These are phyloP conservation scores for Carcina quercana DNA, from an alignment of 2,888 invertebrate genomes.

Conservation along the genomic window DNA sequence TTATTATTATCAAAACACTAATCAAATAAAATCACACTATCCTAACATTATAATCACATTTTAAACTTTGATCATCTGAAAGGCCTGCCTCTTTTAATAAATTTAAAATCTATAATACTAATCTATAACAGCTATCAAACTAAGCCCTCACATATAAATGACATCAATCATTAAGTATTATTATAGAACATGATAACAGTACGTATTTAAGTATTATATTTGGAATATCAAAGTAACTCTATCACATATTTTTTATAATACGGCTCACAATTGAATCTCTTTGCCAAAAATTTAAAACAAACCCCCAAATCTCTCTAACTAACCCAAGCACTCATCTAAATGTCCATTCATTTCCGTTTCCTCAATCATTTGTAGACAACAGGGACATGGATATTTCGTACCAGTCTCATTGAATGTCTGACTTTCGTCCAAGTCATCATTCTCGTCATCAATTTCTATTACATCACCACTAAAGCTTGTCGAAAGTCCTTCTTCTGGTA, in stretches of 20 bases:
- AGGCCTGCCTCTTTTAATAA: too few species aligned
- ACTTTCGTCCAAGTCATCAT: slow-evolving; percentile 46
- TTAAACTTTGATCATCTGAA: too few species aligned
- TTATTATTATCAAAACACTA: slow-evolving; percentile 3
- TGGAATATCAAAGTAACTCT: too few species aligned
- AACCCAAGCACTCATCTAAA: slow-evolving; percentile 62
- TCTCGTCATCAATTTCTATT: slow-evolving; percentile 39
- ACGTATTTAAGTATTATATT: too few species aligned
- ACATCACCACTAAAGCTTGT: slow-evolving; percentile 30
- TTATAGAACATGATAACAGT: too few species aligned
- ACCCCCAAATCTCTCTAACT: slow-evolving; percentile 1
- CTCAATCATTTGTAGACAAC: slow-evolving; percentile 71
- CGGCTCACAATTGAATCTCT: too few species aligned
- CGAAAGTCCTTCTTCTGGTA: slow-evolving; percentile 40
- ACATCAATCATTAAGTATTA: too few species aligned
- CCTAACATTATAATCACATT: slow-evolving; percentile 2
- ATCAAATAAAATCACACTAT: slow-evolving; percentile 1
- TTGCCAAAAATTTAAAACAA: slow-evolving; percentile 1
- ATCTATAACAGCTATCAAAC: too few species aligned
- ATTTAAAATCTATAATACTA: too few species aligned
- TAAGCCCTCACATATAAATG: too few species aligned
- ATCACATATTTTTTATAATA: too few species aligned
- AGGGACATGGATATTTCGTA: slow-evolving; percentile 73
- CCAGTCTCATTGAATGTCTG: slow-evolving; percentile 55
- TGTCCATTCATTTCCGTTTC: slow-evolving; percentile 73